These are phyloP conservation scores for Clupea harengus DNA, from an alignment of 2,113 vertebrate genomes.

Conservation along the genomic window DNA sequence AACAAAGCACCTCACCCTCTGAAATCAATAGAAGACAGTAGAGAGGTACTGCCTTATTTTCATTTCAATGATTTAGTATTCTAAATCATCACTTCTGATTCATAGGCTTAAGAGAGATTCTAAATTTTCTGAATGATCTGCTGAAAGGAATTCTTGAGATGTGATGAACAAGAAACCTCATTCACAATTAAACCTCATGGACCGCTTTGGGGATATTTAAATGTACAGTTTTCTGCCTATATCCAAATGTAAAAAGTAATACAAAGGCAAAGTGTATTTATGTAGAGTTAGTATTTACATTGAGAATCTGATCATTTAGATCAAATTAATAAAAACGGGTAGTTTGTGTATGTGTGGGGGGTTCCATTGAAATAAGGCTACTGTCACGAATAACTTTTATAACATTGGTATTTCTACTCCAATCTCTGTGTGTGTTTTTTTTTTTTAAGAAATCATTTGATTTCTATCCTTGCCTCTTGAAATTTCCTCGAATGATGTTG, in stretches of 20 bases:
- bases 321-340: background rate
- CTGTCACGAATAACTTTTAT: background rate
- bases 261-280: slow-evolving; percentile 16
- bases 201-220: background rate
- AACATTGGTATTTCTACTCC: slow-evolving; percentile 1
- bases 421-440: background rate
- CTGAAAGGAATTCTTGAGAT: background rate
- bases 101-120: background rate
- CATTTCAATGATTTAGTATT: background rate
- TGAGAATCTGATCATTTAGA: background rate
- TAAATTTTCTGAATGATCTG: background rate
- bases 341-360: slow-evolving; percentile 6
- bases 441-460: background rate
- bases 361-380: background rate
- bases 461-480: slow-evolving; percentile 5
- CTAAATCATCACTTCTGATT: background rate
- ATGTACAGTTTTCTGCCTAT: slow-evolving; percentile 13
- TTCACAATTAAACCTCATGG: slow-evolving; percentile 37
- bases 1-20: background rate
- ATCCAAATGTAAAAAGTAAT: background rate
- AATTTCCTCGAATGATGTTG: background rate
- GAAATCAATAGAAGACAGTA: background rate
- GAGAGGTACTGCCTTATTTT: background rate
- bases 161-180: slow-evolving; percentile 30
- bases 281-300: background rate